phyloP scores from a whole-genome alignment of 1,140 invertebrate species.

The Proales similis region DNA sequence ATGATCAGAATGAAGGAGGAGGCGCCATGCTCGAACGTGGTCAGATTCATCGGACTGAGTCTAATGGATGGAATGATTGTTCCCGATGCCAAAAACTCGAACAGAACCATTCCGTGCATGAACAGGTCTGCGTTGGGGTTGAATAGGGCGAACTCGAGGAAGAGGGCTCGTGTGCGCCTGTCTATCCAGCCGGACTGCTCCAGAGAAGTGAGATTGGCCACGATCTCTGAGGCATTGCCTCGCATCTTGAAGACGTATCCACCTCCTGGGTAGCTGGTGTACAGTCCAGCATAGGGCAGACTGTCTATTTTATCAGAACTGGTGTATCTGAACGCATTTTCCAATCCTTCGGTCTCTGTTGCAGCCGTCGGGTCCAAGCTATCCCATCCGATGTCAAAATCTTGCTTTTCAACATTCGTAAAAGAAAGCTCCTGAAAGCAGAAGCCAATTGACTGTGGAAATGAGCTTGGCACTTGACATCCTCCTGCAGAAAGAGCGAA shows the following conservation, averaged over 20 bases:
- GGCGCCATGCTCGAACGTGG: slow-evolving; percentile 45
- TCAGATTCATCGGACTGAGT: slow-evolving; percentile 50
- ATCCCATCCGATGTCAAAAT: background rate
- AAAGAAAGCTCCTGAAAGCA: background rate
- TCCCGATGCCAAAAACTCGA: slow-evolving; percentile 56
- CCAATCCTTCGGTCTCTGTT: background rate
- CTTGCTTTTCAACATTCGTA: slow-evolving; percentile 6
- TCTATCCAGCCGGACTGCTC: slow-evolving; percentile 57
- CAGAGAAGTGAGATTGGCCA: slow-evolving; percentile 58
- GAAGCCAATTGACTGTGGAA: too few species aligned
- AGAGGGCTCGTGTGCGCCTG: slow-evolving; percentile 56
- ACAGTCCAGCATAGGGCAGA: slow-evolving; percentile 52
- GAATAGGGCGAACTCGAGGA: slow-evolving; percentile 59
- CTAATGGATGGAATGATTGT: slow-evolving; percentile 54
- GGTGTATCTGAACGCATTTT: background rate
- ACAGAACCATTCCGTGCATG: slow-evolving; percentile 53
- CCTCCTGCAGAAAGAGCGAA: too few species aligned
- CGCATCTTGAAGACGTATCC: slow-evolving; percentile 56
- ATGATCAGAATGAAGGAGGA: slow-evolving; percentile 48
- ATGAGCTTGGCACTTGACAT: too few species aligned
- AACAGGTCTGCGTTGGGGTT: slow-evolving; percentile 59
- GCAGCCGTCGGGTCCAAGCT: background rate
- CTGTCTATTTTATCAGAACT: slow-evolving; percentile 53
- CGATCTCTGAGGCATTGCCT: slow-evolving; percentile 46
- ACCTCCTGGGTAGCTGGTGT: slow-evolving; percentile 56